Conservation (phyloP, 2,113 vertebrate genomes). For the Meriones unguiculatus region DNA sequence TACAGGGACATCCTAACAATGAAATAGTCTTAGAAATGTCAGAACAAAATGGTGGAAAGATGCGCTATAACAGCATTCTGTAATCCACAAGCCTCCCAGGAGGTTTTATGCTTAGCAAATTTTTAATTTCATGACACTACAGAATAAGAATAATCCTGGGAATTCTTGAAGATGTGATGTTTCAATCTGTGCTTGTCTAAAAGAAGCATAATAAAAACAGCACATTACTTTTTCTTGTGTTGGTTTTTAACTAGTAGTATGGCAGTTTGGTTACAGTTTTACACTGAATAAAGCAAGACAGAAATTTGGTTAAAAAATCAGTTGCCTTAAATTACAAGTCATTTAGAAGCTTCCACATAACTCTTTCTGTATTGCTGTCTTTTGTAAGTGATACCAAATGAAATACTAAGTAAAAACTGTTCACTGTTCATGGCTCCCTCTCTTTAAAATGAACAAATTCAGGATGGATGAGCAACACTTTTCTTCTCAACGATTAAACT, state of each 20-base stretch:
- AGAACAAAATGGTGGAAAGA: neutral
- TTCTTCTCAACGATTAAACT: slow-evolving; percentile 1
- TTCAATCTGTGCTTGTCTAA: slow-evolving; percentile 25
- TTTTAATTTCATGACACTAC: slow-evolving; percentile 40
- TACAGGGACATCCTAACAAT: neutral
- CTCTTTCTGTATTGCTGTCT: slow-evolving; percentile 66
- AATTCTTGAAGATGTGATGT: neutral
- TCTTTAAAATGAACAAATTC: too few species aligned
- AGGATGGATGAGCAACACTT: neutral
- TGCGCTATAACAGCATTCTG: neutral
- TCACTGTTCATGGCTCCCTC: neutral
- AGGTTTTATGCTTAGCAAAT: neutral
- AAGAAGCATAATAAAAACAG: slow-evolving; percentile 37
- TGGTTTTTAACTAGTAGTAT: slow-evolving; percentile 87
- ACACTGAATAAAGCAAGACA: slow-evolving; percentile 84
- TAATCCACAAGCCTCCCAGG: neutral
- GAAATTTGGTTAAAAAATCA: neutral
- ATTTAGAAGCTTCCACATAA: neutral
- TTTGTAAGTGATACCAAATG: slow-evolving; percentile 30
- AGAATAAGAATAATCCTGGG: slow-evolving; percentile 26
- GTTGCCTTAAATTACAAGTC: neutral
- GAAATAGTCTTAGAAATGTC: slow-evolving; percentile 21
- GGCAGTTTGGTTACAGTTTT: slow-evolving; percentile 85
- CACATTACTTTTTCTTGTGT: slow-evolving; percentile 13
- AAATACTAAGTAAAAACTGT: neutral